phyloP scores from a whole-genome alignment of 2,113 vertebrate genomes.

The Falcunculus frontatus region DNA sequence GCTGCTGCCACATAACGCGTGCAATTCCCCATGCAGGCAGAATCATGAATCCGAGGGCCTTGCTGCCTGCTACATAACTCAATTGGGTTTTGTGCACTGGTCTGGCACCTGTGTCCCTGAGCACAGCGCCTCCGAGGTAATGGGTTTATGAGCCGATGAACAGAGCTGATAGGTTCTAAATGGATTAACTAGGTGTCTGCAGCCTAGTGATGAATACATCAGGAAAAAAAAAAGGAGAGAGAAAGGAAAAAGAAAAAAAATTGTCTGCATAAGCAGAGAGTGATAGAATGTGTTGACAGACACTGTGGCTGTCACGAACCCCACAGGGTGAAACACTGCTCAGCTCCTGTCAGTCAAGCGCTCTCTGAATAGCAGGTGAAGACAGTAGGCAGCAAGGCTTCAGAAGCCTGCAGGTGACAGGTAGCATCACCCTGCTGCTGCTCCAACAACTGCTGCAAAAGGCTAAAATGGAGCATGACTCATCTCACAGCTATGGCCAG shows the following conservation, averaged over 20 bases:
- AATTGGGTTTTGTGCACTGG: constrained; percentile 76
- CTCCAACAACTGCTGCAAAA: background rate
- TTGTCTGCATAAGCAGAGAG: constrained; percentile 57
- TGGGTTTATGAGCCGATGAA: constrained; percentile 81
- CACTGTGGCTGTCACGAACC: constrained; percentile 25
- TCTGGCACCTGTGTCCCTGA: constrained; percentile 82
- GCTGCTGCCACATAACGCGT: constrained; percentile 74
- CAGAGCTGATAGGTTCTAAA: constrained; percentile 82
- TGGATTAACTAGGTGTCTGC: constrained; percentile 82
- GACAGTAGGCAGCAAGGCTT: background rate
- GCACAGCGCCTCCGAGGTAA: constrained; percentile 74
- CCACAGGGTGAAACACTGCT: constrained; percentile 62
- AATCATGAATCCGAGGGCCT: constrained; percentile 66
- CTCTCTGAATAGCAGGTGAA: background rate
- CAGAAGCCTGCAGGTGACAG: constrained; percentile 17
- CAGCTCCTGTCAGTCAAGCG: constrained; percentile 50
- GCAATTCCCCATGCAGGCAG: constrained; percentile 82
- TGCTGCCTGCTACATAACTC: constrained; percentile 75
- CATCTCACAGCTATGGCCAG: background rate
- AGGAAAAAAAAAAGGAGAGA: background rate
- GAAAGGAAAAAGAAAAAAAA: background rate
- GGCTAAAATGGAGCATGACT: background rate
- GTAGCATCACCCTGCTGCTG: background rate
- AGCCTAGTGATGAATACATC: constrained; percentile 73
- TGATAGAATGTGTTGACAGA: constrained; percentile 72